A percentile compares a stretch with the other conserved stretches of the same genome.
Evolutionary conservation across 2,113 vertebrate species (phyloP).

Genomic region (Sorex fumeus): DNA sequence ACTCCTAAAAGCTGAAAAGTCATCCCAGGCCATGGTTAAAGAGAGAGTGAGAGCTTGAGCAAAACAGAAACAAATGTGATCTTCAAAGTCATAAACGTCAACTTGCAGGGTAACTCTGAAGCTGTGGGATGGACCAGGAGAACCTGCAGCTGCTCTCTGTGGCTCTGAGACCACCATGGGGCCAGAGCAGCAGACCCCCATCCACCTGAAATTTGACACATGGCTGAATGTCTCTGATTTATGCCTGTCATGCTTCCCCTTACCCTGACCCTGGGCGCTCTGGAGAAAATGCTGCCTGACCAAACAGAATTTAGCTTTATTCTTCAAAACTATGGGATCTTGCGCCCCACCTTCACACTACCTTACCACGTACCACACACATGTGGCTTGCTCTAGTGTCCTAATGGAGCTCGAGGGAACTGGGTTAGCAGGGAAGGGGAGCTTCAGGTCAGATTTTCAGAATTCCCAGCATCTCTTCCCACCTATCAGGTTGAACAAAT

Average conservation of each 20-base stretch:
- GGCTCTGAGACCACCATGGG: not conserved
- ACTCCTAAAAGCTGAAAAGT: constrained; percentile 83
- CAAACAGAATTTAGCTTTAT: not conserved
- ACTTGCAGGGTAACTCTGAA: constrained; percentile 81
- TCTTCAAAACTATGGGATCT: not conserved
- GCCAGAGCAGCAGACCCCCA: not conserved
- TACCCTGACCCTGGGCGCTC: not conserved
- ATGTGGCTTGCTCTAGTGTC: not conserved
- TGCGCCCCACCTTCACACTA: too few relatives aligned
- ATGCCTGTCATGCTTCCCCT: not conserved
- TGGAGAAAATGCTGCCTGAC: not conserved
- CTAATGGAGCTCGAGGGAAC: too few relatives aligned
- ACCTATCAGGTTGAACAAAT: not conserved
- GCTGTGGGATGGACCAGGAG: constrained; percentile 72
- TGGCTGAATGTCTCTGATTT: not conserved
- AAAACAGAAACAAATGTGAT: constrained; percentile 87
- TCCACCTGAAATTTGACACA: not conserved
- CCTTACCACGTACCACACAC: too few relatives aligned
- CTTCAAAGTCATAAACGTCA: constrained; percentile 87
- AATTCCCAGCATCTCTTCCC: not conserved
- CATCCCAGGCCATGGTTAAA: constrained; percentile 81
- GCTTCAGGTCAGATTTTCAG: not conserved
- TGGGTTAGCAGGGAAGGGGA: too few relatives aligned
- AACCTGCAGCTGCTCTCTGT: constrained; percentile 73
- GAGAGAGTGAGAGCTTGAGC: constrained; percentile 71